phyloP scores from a whole-genome alignment of 1,140 invertebrate species.

The Thaumetopoea pityocampa region DNA sequence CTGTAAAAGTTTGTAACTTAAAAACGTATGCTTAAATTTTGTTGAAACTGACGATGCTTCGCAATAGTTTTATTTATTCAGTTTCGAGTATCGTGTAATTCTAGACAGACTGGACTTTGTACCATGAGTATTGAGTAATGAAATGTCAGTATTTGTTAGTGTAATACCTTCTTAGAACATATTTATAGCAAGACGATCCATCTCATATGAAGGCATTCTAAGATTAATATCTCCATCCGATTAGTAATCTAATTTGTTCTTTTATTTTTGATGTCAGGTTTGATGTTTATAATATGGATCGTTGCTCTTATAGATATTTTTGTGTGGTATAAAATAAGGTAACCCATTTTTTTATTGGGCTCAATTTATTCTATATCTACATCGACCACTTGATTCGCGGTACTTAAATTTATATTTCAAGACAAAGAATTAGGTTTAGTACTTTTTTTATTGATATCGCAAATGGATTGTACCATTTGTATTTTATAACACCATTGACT shows the following conservation, averaged over 20 bases:
- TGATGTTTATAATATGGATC: constrained; percentile 1
- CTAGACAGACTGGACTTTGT: constrained; percentile 8
- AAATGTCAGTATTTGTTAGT: constrained; percentile 13
- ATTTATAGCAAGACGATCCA: constrained; percentile 5
- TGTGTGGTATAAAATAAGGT: neutral
- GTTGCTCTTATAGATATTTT: neutral
- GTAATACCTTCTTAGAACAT: constrained; percentile 2
- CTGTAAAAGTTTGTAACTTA: no score
- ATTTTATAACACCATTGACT: no score
- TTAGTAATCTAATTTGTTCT: constrained; percentile 11
- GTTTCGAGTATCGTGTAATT: constrained; percentile 9
- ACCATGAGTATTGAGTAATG: constrained; percentile 13
- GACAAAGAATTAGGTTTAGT: no score
- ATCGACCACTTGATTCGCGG: no score
- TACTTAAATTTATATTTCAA: no score
- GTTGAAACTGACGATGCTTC: no score
- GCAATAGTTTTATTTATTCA: constrained; percentile 11
- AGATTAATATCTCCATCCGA: constrained; percentile 10
- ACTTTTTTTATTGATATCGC: no score
- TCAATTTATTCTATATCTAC: no score
- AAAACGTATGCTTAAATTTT: no score
- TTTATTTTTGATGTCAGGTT: constrained; percentile 10
- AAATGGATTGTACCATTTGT: no score
- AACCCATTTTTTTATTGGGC: constrained; percentile 2
- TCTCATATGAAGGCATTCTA: constrained; percentile 12